These are phyloP conservation scores for Enteromius trimaculatus DNA, from an alignment of 2,797 vertebrate genomes.

Conservation along the genomic window DNA sequence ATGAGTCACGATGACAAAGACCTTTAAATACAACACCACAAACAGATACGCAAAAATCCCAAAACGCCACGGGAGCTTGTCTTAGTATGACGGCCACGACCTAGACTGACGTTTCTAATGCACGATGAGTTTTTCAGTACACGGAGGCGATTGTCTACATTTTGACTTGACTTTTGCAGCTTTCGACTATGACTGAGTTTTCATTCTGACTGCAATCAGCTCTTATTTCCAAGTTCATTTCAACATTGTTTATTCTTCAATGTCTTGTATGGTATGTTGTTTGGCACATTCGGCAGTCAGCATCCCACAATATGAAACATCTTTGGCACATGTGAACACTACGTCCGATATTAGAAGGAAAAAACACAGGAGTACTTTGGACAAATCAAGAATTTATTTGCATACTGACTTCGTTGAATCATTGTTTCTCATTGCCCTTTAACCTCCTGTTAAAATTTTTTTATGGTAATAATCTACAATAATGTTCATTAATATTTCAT, in stretches of 20 bases:
- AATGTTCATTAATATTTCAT: not conserved
- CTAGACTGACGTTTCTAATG: constrained; percentile 61
- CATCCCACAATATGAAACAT: constrained; percentile 22
- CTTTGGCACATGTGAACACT: not conserved
- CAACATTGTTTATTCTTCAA: constrained; percentile 9
- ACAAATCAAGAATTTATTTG: not conserved
- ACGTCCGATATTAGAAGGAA: not conserved
- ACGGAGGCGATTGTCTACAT: constrained; percentile 11
- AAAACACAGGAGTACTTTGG: not conserved
- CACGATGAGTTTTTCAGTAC: constrained; percentile 6
- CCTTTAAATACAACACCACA: constrained; percentile 55
- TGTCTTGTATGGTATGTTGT: constrained; percentile 17
- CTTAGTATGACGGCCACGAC: constrained; percentile 69
- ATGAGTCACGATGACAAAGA: constrained; percentile 41
- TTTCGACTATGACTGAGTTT: constrained; percentile 17
- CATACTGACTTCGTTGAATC: constrained; percentile 1
- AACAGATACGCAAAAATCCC: constrained; percentile 60
- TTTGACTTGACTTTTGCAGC: not conserved
- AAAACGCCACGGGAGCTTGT: constrained; percentile 70
- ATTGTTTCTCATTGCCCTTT: not conserved
- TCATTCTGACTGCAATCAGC: constrained; percentile 16
- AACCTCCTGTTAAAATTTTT: not conserved
- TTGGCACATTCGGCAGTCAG: constrained; percentile 20
- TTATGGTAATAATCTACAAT: not conserved
- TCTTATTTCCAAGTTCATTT: constrained; percentile 37